phyloP scores from a whole-genome alignment of 2,113 vertebrate species.

The Chionodraco myersi region DNA sequence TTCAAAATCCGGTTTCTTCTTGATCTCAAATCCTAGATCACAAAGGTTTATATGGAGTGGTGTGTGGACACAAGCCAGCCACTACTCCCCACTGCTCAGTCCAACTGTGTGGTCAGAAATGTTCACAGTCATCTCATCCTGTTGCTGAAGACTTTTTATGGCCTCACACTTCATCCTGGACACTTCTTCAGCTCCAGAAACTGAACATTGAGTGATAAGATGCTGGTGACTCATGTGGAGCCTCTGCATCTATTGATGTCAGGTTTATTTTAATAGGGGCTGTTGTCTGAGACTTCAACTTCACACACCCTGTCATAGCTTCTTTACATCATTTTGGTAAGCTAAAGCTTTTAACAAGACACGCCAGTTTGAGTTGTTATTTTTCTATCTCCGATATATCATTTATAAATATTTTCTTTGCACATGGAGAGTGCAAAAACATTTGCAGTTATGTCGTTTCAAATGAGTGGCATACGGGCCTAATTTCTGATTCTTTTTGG shows the following conservation, averaged over 20 bases:
- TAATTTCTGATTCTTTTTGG: too few species aligned
- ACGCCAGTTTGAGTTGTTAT: neutral
- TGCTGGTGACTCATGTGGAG: slow-evolving; percentile 49
- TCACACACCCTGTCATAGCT: slow-evolving; percentile 36
- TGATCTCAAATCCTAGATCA: slow-evolving; percentile 25
- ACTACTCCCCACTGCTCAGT: slow-evolving; percentile 4
- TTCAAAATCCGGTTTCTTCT: slow-evolving; percentile 13
- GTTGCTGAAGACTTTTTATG: slow-evolving; percentile 47
- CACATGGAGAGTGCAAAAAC: too few species aligned
- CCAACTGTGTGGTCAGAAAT: slow-evolving; percentile 52
- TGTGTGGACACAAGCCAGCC: slow-evolving; percentile 42
- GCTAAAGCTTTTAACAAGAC: neutral
- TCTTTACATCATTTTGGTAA: slow-evolving; percentile 8
- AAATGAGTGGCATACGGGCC: too few species aligned
- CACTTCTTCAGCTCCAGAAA: slow-evolving; percentile 37
- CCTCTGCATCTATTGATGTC: slow-evolving; percentile 28
- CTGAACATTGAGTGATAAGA: slow-evolving; percentile 48
- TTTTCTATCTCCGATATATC: neutral
- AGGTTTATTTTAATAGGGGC: neutral
- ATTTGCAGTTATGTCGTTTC: too few species aligned
- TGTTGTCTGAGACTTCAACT: slow-evolving; percentile 31
- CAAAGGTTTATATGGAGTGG: neutral
- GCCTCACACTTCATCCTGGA: slow-evolving; percentile 61
- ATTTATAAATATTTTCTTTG: too few species aligned
- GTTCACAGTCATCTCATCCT: slow-evolving; percentile 42